These are phyloP conservation scores for Chromis chromis DNA, from an alignment of 2,797 vertebrate species.

Conservation along the genomic window DNA sequence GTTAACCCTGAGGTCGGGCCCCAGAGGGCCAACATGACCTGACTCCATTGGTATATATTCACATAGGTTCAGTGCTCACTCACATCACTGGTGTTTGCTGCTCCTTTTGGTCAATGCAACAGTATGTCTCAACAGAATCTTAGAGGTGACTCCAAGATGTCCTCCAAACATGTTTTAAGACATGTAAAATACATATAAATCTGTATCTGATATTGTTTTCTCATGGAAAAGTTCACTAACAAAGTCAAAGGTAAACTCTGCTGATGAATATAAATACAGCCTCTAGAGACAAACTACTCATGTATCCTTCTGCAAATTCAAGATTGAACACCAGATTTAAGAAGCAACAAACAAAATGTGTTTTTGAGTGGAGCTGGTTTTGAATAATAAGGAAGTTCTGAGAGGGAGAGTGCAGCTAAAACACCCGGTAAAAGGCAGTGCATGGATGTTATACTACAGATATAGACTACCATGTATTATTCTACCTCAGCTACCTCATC, in stretches of 20 bases:
- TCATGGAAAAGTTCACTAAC: not conserved
- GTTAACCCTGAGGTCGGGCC: conserved; percentile 64
- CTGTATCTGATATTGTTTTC: not conserved
- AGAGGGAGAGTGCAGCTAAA: not conserved
- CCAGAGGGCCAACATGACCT: conserved; percentile 11
- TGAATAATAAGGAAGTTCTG: no score
- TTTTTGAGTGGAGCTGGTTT: no score
- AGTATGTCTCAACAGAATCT: no score
- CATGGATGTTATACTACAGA: not conserved
- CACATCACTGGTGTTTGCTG: not conserved
- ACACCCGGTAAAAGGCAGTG: not conserved
- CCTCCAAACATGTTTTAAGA: not conserved
- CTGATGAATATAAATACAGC: no score
- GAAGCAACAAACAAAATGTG: not conserved
- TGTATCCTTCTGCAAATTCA: no score
- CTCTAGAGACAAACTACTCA: no score
- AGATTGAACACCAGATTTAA: no score
- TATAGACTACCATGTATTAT: not conserved
- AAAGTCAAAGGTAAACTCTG: no score
- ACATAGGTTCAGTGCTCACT: conserved; percentile 9
- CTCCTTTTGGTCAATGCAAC: not conserved
- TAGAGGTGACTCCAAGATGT: not conserved
- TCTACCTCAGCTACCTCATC: not conserved
- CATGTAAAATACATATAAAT: not conserved
- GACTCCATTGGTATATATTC: conserved; percentile 32